These are phyloP conservation scores for Drosophila incognita DNA, from an alignment of 2,888 invertebrate species.

Conservation along the genomic window DNA sequence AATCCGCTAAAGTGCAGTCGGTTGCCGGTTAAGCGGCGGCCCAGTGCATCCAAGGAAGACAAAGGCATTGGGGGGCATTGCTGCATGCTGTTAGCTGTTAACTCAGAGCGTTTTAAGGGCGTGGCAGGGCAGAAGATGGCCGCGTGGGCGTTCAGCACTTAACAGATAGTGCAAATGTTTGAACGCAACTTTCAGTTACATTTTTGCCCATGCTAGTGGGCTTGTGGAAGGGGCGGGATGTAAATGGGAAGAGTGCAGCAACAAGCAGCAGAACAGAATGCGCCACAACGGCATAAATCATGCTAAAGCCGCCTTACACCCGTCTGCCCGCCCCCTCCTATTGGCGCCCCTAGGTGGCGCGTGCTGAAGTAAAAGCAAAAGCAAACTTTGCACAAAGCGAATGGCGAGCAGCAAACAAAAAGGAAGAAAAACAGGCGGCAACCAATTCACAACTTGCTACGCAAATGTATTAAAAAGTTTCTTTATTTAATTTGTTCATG, in stretches of 20 bases:
- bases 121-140: slow-evolving; percentile 23
- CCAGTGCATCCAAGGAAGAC: slow-evolving; percentile 26
- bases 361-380: slow-evolving; percentile 46
- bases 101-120: not conserved
- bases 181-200: slow-evolving; percentile 75
- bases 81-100: slow-evolving; percentile 2
- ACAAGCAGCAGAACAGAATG: slow-evolving; percentile 57
- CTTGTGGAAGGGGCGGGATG: not conserved
- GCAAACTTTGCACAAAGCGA: slow-evolving; percentile 64
- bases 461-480: slow-evolving; percentile 77
- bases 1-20: slow-evolving; percentile 77
- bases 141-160: slow-evolving; percentile 61
- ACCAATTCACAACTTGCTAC: slow-evolving; percentile 24
- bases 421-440: not conserved
- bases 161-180: slow-evolving; percentile 73
- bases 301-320: slow-evolving; percentile 43
- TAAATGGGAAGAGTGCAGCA: slow-evolving; percentile 39
- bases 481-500: slow-evolving; percentile 75
- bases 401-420: slow-evolving; percentile 37
- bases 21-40: slow-evolving; percentile 57
- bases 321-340: not conserved
- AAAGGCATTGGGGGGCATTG: slow-evolving; percentile 12
- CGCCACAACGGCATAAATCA: slow-evolving; percentile 70
- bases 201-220: slow-evolving; percentile 32
- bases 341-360: slow-evolving; percentile 26